A percentile compares a stretch with the other conserved stretches of the same genome.
Conservation (phyloP, 2,113 vertebrate genomes). For the Rhinolophus ferrumequinum region DNA sequence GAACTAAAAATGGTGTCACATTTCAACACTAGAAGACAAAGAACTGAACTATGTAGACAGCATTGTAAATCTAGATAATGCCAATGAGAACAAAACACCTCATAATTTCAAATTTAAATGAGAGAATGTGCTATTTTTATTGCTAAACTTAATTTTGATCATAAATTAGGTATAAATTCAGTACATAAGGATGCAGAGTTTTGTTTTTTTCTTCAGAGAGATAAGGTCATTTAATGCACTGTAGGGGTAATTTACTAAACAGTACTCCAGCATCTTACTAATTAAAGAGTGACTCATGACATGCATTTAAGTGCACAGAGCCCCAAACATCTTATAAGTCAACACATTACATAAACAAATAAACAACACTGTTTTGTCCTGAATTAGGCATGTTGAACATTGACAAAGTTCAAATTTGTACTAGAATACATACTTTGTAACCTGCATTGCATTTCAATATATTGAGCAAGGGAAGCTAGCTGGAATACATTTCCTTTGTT, state of each 20-base stretch:
- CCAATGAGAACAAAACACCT: slow-evolving; percentile 19
- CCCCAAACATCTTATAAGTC: slow-evolving; percentile 27
- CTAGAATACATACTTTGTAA: neutral
- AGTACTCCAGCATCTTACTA: slow-evolving; percentile 29
- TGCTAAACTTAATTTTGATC: slow-evolving; percentile 29
- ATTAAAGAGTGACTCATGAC: slow-evolving; percentile 58
- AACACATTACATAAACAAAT: neutral
- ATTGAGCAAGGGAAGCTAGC: neutral
- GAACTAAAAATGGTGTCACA: neutral
- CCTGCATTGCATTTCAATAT: neutral
- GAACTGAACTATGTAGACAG: neutral
- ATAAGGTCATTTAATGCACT: slow-evolving; percentile 42
- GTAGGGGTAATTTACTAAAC: slow-evolving; percentile 49
- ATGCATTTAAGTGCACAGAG: slow-evolving; percentile 30
- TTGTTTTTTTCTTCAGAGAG: neutral
- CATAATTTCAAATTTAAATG: slow-evolving; percentile 43
- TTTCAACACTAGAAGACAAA: neutral
- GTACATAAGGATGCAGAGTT: neutral
- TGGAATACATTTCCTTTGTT: neutral
- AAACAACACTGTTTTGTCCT: slow-evolving; percentile 9
- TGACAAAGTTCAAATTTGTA: slow-evolving; percentile 3
- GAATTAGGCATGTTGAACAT: neutral
- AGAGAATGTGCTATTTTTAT: slow-evolving; percentile 43
- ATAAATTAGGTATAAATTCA: slow-evolving; percentile 62
- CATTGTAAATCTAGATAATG: neutral